A percentile compares a stretch with the other conserved stretches of the same genome.
phyloP scores from a whole-genome alignment of 2,113 vertebrate genomes.

The Sinocyclocheilus anophthalmus region DNA sequence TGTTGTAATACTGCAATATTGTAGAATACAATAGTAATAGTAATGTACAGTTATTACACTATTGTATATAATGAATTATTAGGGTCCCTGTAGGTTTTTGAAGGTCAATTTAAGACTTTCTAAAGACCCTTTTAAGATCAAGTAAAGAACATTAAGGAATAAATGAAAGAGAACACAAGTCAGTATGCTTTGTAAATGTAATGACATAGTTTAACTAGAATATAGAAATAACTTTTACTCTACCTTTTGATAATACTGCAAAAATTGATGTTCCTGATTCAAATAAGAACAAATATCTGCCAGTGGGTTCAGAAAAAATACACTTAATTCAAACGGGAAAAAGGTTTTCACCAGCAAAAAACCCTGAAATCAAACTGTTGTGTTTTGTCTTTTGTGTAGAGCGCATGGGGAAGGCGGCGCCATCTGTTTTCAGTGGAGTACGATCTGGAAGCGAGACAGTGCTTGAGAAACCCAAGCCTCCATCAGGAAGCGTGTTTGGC shows the following conservation, averaged over 20 bases:
- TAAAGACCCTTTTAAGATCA: not conserved
- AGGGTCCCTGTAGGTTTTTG: no score
- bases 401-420: constrained; percentile 84
- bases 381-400: constrained; percentile 72
- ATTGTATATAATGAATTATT: not conserved
- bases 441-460: constrained; percentile 86
- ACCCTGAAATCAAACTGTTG: not conserved
- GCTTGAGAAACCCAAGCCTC: constrained; percentile 78
- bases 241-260: no score
- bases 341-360: not conserved
- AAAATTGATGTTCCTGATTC: not conserved
- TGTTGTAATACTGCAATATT: not conserved
- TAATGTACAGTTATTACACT: constrained; percentile 14
- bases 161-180: no score
- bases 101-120: no score
- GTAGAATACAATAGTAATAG: not conserved
- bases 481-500: constrained; percentile 85
- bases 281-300: not conserved
- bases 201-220: no score
- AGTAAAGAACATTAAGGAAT: not conserved
- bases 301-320: not conserved
- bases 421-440: constrained; percentile 86
- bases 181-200: not conserved
- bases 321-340: not conserved
- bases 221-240: no score